A percentile compares a stretch with the other conserved stretches of the same genome.
Evolutionary conservation across 2,888 invertebrate species (phyloP).

Genomic region (Acholoe squamosa): DNA sequence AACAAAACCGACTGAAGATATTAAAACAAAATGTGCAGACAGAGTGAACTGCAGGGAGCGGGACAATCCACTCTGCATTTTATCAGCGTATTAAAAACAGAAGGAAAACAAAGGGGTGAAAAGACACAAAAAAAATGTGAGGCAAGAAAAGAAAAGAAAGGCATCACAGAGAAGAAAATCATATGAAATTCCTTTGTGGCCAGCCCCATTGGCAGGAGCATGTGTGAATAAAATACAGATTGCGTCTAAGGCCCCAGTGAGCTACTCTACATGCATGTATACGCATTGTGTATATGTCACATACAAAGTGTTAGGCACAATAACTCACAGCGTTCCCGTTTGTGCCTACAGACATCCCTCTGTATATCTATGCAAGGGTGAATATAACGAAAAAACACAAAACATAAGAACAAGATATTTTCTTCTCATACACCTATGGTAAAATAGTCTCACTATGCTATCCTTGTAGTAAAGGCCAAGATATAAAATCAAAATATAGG

Average conservation of each 20-base stretch:
- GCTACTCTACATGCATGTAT: slow-evolving; percentile 44
- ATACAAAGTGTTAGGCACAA: not conserved
- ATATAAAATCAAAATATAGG: not conserved
- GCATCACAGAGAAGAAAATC: too few relatives aligned
- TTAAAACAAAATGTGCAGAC: not conserved
- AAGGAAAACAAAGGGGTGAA: not conserved
- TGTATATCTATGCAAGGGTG: slow-evolving; percentile 45
- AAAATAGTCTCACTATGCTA: not conserved
- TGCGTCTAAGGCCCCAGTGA: slow-evolving; percentile 5
- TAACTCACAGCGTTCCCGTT: slow-evolving; percentile 57
- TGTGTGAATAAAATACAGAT: not conserved
- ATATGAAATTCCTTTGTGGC: too few relatives aligned
- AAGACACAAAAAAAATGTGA: not conserved
- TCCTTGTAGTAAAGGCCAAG: not conserved
- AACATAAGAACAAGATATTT: slow-evolving; percentile 18
- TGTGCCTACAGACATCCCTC: slow-evolving; percentile 50
- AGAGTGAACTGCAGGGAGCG: not conserved
- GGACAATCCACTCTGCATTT: not conserved
- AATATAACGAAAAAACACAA: slow-evolving; percentile 26
- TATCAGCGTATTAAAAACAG: not conserved
- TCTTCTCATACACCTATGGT: too few relatives aligned
- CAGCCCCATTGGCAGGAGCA: not conserved
- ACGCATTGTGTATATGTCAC: not conserved
- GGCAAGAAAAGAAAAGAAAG: not conserved
- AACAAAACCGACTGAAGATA: not conserved